Percentiles rank a stretch among this genome's conserved stretches.
Conservation (phyloP, 2,888 invertebrate species). For the Rhagium mordax region DNA sequence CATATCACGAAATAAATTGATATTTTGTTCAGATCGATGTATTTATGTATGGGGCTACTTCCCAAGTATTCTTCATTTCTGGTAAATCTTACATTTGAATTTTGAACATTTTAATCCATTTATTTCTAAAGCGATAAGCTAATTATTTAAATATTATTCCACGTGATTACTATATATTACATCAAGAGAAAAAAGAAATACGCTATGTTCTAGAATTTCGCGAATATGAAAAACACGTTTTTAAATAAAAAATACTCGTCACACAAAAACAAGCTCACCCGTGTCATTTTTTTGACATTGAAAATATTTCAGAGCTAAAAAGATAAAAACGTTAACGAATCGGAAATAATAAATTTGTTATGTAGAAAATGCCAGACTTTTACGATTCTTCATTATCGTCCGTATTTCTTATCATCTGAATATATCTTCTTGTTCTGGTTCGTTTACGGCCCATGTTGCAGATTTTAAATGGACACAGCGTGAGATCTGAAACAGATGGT, state of each 20-base stretch:
- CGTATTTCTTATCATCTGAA: slow-evolving; percentile 23
- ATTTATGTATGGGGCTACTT: too few relatives aligned
- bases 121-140: too few relatives aligned
- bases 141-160: too few relatives aligned
- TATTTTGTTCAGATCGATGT: too few relatives aligned
- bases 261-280: not conserved
- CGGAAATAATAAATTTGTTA: not conserved
- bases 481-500: slow-evolving; percentile 73
- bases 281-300: too few relatives aligned
- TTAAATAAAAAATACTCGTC: not conserved
- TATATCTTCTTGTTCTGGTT: slow-evolving; percentile 52
- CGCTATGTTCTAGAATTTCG: not conserved
- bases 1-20: too few relatives aligned
- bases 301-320: not conserved
- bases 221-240: not conserved
- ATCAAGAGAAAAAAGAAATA: not conserved
- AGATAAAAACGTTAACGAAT: not conserved
- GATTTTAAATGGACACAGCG: slow-evolving; percentile 79
- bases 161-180: too few relatives aligned
- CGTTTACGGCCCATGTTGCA: slow-evolving; percentile 80
- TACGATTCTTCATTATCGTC: slow-evolving; percentile 23
- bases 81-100: too few relatives aligned
- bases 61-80: too few relatives aligned
- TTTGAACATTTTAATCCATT: too few relatives aligned
- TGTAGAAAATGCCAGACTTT: not conserved